phyloP scores from a whole-genome alignment of 2,113 vertebrate species.

The Myotis lucifugus region DNA sequence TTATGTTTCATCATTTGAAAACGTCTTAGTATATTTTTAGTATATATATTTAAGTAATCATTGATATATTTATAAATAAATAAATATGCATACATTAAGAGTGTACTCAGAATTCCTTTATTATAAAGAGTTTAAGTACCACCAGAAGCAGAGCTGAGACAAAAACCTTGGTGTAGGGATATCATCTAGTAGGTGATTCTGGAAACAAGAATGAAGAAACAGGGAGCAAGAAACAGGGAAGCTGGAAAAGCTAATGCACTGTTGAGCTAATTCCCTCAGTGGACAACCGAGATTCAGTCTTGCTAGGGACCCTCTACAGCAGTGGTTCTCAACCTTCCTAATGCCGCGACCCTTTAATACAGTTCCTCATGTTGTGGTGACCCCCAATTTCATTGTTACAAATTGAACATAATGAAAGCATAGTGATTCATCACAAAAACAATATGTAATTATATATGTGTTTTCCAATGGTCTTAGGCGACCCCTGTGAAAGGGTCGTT shows the following conservation, averaged over 20 bases:
- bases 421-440: too few relatives aligned
- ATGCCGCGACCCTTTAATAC: too few relatives aligned
- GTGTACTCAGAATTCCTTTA: not conserved
- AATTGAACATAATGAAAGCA: too few relatives aligned
- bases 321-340: too few relatives aligned
- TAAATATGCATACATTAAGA: not conserved
- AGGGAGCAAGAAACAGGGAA: not conserved
- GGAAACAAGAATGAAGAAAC: not conserved
- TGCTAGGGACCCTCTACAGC: not conserved
- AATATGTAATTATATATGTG: too few relatives aligned
- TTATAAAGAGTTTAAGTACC: not conserved
- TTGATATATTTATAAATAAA: slow-evolving; percentile 28
- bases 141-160: not conserved
- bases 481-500: too few relatives aligned
- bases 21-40: not conserved
- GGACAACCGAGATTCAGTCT: not conserved
- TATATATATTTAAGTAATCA: not conserved
- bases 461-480: too few relatives aligned
- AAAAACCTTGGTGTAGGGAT: not conserved
- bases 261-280: not conserved
- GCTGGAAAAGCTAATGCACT: not conserved
- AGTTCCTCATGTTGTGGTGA: too few relatives aligned
- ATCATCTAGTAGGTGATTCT: not conserved
- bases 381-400: too few relatives aligned
- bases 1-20: slow-evolving; percentile 16